These are phyloP conservation scores for Polymixis lichenea DNA, from an alignment of 2,888 invertebrate genomes.

Conservation along the genomic window DNA sequence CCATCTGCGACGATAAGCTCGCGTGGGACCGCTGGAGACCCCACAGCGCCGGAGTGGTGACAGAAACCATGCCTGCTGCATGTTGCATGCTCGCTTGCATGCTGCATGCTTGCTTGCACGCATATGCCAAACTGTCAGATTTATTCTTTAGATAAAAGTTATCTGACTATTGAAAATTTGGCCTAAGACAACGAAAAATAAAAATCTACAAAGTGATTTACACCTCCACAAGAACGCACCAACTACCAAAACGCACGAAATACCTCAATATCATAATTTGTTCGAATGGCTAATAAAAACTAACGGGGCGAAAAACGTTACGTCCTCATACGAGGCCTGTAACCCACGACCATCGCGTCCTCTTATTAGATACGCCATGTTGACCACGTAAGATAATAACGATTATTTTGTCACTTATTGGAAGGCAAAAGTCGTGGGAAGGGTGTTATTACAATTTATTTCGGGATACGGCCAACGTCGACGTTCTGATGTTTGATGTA, in stretches of 20 bases:
- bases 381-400: slow-evolving; percentile 46
- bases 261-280: slow-evolving; percentile 27
- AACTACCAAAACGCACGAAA: slow-evolving; percentile 19
- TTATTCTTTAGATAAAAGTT: too few relatives aligned
- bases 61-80: too few relatives aligned
- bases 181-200: too few relatives aligned
- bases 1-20: too few relatives aligned
- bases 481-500: background rate
- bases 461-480: background rate
- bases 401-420: slow-evolving; percentile 49
- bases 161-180: too few relatives aligned
- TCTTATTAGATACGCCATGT: slow-evolving; percentile 42
- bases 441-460: slow-evolving; percentile 2
- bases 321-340: slow-evolving; percentile 2
- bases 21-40: too few relatives aligned
- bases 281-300: slow-evolving; percentile 44
- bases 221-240: background rate
- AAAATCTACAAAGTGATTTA: background rate
- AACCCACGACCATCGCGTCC: slow-evolving; percentile 15
- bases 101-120: too few relatives aligned
- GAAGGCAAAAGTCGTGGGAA: background rate
- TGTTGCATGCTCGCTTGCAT: too few relatives aligned
- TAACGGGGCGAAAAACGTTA: slow-evolving; percentile 22
- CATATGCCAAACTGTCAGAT: too few relatives aligned
- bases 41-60: too few relatives aligned